Evolutionary conservation across 2,888 invertebrate genomes (phyloP), one percentile per base, ranked within the genome.

Genomic region (Parnassius orleans): DNA sequence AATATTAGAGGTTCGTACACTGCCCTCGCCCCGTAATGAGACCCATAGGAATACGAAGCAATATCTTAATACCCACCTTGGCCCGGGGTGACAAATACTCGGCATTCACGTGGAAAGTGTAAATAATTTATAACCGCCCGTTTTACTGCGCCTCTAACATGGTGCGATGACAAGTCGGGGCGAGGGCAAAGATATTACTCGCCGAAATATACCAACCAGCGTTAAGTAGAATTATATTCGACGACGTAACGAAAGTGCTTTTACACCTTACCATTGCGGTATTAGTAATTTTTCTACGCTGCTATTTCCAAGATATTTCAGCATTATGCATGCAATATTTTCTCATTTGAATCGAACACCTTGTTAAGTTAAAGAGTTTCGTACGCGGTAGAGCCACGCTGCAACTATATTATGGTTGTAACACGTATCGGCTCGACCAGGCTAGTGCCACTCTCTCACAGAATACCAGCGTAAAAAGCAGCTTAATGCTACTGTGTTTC

Each of bases 11-110:
- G 84, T 82, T 84, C 81, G 79, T 75, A 78, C 78, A 75, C 80
- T 77, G 80, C 75, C 82, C 80, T 81, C 79, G 72, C 76, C 77
- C 75, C 71, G 79, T 90, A 89, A 90, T 87, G 90, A 91, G 89
- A 74, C 90, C 87, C 89, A 70, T 71, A 81, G 89, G 91, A 87
- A 85, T 87, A 87, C 81, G 81, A 79, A 84, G 89, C 87, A 90
- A 90, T 90, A 89, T 90, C 90, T 86, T 91, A 90, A 90, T 89
- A 90, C 83, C 81, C 76, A 79, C 82, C 85, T 78, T 78, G 80
- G 82, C 81, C 81, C 77, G 76, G 77, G 80, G 85, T 89, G 90
- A 91, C 89, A 89, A 90, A 90, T 88, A 86, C 84, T 78, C 79
- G 74, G 74, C 77, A 80, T 85, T 86, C 77, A 86, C 83, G 82